Conservation (phyloP, 2,888 invertebrate genomes). For the Stenotaenia linearis region DNA sequence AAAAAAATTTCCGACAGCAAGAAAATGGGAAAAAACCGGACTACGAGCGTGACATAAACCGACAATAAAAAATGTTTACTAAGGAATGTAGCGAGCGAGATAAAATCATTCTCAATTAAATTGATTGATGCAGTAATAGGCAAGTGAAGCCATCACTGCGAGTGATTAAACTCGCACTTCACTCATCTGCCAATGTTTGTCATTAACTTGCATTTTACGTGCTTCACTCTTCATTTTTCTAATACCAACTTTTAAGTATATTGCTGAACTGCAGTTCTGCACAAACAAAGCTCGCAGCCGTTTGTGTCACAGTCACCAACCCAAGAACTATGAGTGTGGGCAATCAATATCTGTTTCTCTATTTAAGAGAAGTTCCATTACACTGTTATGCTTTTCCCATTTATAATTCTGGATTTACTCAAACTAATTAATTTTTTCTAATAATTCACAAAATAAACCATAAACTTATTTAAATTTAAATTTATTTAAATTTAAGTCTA, state of each 20-base stretch:
- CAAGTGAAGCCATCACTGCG: neutral
- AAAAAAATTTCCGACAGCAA: neutral
- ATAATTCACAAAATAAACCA: no score
- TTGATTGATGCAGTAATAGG: neutral
- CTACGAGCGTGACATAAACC: neutral
- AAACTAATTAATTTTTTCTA: no score
- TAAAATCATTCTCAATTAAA: neutral
- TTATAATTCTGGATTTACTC: no score
- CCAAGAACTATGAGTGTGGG: neutral
- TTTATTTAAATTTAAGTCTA: no score
- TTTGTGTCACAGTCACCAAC: neutral
- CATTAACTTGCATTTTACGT: neutral
- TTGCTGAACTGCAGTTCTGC: neutral
- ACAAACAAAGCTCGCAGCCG: slow-evolving; percentile 10
- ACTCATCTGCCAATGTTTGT: slow-evolving; percentile 12
- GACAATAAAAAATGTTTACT: neutral
- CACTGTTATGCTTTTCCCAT: neutral
- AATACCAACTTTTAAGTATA: neutral
- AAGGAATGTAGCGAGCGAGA: neutral
- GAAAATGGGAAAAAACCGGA: neutral
- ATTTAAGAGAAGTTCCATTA: neutral
- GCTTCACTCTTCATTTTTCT: neutral
- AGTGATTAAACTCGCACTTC: neutral
- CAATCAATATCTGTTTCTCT: slow-evolving; percentile 11
- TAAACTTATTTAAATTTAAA: no score